phyloP scores from a whole-genome alignment of 2,797 vertebrate genomes.

The Gobionotothen gibberifrons region DNA sequence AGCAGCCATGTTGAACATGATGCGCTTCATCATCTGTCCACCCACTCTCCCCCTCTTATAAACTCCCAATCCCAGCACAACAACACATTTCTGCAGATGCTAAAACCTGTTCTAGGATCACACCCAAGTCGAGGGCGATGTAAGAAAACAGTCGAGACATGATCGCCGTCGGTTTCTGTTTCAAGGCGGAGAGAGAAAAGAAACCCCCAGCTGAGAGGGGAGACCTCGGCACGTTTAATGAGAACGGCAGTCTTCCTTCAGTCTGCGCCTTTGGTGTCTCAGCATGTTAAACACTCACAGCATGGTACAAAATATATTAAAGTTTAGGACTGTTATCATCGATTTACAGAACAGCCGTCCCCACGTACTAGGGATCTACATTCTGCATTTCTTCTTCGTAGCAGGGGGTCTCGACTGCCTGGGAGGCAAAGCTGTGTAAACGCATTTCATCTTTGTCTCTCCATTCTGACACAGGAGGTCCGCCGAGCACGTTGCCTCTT shows the following conservation, averaged over 20 bases:
- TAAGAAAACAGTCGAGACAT: constrained; percentile 72
- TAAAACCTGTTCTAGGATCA: constrained; percentile 39
- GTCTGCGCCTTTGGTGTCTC: constrained; percentile 85
- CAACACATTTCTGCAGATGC: constrained; percentile 9
- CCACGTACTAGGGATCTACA: constrained; percentile 75
- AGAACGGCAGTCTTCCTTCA: constrained; percentile 84
- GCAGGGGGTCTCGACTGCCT: constrained; percentile 66
- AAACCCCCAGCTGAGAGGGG: constrained; percentile 81
- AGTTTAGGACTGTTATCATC: constrained; percentile 86
- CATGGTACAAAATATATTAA: constrained; percentile 87
- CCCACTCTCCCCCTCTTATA: not conserved
- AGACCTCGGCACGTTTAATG: constrained; percentile 89
- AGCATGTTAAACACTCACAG: constrained; percentile 92
- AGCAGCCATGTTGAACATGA: constrained; percentile 22
- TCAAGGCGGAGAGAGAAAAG: constrained; percentile 70
- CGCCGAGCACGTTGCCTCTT: constrained; percentile 26
- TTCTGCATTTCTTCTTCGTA: constrained; percentile 65
- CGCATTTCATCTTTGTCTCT: constrained; percentile 68
- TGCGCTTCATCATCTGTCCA: constrained; percentile 23
- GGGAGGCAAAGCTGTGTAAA: constrained; percentile 60
- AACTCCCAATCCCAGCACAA: not conserved
- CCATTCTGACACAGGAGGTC: constrained; percentile 53
- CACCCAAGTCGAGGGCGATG: constrained; percentile 51
- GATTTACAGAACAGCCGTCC: constrained; percentile 82
- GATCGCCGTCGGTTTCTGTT: constrained; percentile 70